phyloP scores from a whole-genome alignment of 35 echinoderm and acorn worm genomes.

The Heliocidaris erythrogramma region DNA sequence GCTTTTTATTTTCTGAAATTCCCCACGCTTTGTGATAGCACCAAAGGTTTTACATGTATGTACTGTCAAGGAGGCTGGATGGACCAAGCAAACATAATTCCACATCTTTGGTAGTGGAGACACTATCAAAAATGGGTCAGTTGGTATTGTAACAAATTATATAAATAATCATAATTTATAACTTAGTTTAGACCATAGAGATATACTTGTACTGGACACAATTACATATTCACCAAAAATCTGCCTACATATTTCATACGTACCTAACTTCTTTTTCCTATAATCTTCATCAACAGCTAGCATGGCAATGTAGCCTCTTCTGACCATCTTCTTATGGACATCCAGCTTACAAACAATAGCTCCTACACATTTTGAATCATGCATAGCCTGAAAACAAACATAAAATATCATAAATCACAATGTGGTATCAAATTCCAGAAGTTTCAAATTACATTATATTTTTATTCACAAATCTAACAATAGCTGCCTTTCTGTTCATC shows the following conservation, averaged over 20 bases:
- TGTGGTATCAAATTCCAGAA: background rate
- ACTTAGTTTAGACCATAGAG: too few relatives aligned
- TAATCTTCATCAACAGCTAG: slow-evolving; percentile 94
- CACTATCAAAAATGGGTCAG: background rate
- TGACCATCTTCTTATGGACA: slow-evolving; percentile 93
- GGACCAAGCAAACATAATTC: background rate
- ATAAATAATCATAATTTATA: too few relatives aligned
- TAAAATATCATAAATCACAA: background rate
- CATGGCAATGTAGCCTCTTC: slow-evolving; percentile 97
- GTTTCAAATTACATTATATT: too few relatives aligned
- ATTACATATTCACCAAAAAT: background rate
- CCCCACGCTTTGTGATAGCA: too few relatives aligned
- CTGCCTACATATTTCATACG: background rate
- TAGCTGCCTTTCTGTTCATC: too few relatives aligned
- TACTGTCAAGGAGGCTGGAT: background rate
- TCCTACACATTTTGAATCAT: slow-evolving; percentile 83
- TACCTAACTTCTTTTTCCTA: slow-evolving; percentile 88
- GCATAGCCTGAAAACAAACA: slow-evolving; percentile 79
- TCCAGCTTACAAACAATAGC: slow-evolving; percentile 98
- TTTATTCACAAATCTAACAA: too few relatives aligned
- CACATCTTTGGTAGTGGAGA: background rate
- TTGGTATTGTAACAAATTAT: background rate
- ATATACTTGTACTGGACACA: too few relatives aligned
- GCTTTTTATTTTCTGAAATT: too few relatives aligned
- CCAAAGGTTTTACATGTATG: too few relatives aligned